A percentile compares a stretch with the other conserved stretches of the same genome.
Conservation (phyloP, 2,113 vertebrate genomes). For the Seriola dumerili region DNA sequence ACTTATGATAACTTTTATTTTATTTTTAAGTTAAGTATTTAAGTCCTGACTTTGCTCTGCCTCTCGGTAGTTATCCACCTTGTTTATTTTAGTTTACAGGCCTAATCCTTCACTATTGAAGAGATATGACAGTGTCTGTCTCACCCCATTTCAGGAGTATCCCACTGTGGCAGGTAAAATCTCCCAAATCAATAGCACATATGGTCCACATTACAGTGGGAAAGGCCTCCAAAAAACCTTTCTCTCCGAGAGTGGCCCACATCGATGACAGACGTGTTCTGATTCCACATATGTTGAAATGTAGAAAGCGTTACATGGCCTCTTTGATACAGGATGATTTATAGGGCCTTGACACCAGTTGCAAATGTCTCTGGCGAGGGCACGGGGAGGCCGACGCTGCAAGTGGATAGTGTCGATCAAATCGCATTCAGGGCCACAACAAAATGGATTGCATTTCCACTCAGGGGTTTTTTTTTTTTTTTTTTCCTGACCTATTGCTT, state of each 20-base stretch:
- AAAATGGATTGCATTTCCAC: constrained; percentile 75
- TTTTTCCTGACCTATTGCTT: constrained; percentile 44
- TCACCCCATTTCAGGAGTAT: constrained; percentile 74
- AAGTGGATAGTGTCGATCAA: constrained; percentile 82
- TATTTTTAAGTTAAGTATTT: not conserved
- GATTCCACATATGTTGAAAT: constrained; percentile 88
- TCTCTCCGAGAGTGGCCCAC: constrained; percentile 80
- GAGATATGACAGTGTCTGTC: constrained; percentile 64
- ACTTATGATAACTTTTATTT: not conserved
- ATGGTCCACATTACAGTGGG: constrained; percentile 84
- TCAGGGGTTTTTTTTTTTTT: constrained; percentile 43
- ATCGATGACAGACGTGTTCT: constrained; percentile 85
- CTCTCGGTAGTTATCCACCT: constrained; percentile 68
- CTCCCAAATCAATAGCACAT: constrained; percentile 81
- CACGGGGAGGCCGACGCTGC: constrained; percentile 72
- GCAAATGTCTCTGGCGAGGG: constrained; percentile 81
- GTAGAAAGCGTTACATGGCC: constrained; percentile 87
- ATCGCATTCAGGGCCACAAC: constrained; percentile 68
- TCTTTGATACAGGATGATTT: constrained; percentile 89
- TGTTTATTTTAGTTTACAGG: constrained; percentile 78
- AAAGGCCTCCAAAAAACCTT: constrained; percentile 76
- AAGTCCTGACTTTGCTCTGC: not conserved
- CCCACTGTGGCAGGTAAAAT: constrained; percentile 79
- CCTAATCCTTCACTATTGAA: constrained; percentile 62
- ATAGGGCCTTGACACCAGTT: constrained; percentile 85